A percentile compares a stretch with the other conserved stretches of the same genome.
Evolutionary conservation across 2,797 vertebrate genomes (phyloP).

Genomic region (Lophius americanus): DNA sequence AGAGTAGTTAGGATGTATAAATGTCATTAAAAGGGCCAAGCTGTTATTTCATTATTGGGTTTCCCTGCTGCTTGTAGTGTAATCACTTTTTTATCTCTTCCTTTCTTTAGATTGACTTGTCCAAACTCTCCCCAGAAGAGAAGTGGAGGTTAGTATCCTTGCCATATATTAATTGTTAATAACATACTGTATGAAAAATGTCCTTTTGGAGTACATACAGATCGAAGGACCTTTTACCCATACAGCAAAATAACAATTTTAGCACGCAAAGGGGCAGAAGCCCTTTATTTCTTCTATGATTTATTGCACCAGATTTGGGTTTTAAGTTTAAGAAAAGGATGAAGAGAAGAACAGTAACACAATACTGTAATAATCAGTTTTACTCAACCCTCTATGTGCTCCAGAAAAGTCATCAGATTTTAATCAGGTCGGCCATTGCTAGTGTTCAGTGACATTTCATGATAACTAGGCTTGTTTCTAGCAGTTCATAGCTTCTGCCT

Average conservation of each 20-base stretch:
- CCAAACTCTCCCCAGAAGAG: constrained; percentile 93
- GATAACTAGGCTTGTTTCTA: neutral
- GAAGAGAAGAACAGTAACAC: too few species aligned
- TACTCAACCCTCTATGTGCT: neutral
- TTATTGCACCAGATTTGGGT: too few species aligned
- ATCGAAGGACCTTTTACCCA: too few species aligned
- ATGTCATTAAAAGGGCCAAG: neutral
- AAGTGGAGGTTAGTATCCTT: constrained; percentile 93
- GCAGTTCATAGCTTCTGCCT: constrained; percentile 3
- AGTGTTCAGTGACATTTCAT: neutral
- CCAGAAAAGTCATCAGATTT: neutral
- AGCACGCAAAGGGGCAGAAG: too few species aligned
- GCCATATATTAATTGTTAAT: neutral
- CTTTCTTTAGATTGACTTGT: constrained; percentile 86
- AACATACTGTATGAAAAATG: neutral
- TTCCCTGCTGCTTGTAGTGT: neutral
- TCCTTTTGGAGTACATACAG: neutral
- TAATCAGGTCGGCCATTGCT: neutral
- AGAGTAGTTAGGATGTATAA: neutral
- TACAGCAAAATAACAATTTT: too few species aligned
- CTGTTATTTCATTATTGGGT: neutral
- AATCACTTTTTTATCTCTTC: constrained; percentile 3
- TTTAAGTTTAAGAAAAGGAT: too few species aligned
- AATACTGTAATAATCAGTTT: too few species aligned
- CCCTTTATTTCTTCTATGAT: too few species aligned